phyloP scores from a whole-genome alignment of 1,140 invertebrate genomes.

The Trichonephila clavipes region DNA sequence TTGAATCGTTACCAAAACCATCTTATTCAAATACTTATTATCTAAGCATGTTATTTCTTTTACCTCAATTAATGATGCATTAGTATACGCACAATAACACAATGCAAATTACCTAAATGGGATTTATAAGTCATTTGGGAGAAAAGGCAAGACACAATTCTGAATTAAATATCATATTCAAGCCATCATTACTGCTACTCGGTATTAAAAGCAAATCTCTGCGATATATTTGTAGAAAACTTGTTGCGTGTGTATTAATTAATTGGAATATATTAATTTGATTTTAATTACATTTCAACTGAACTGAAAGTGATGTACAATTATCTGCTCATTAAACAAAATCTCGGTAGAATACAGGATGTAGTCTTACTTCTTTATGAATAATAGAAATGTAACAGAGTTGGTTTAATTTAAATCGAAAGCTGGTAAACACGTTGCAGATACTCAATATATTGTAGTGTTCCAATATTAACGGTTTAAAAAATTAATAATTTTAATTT shows the following conservation, averaged over 20 bases:
- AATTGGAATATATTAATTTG: constrained; percentile 3
- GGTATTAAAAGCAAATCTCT: not conserved
- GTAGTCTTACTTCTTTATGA: not conserved
- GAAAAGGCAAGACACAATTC: not conserved
- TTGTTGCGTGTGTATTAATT: not conserved
- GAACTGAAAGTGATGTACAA: not conserved
- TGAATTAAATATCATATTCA: constrained; percentile 15
- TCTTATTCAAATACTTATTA: too few relatives aligned
- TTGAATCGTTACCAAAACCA: too few relatives aligned
- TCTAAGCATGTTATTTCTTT: too few relatives aligned
- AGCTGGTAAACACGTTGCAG: not conserved
- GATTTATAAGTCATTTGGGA: not conserved
- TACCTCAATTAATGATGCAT: too few relatives aligned
- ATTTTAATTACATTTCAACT: not conserved
- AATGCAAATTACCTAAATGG: not conserved
- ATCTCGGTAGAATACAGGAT: not conserved
- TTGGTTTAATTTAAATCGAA: not conserved
- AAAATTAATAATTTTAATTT: too few relatives aligned
- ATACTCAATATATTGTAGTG: not conserved
- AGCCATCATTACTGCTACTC: not conserved
- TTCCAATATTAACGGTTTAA: not conserved
- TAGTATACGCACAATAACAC: not conserved
- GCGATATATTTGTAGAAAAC: not conserved
- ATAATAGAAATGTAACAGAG: not conserved
- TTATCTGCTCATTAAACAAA: not conserved